phyloP scores from a whole-genome alignment of 2,888 invertebrate species.

The Drosophila paucipuncta region DNA sequence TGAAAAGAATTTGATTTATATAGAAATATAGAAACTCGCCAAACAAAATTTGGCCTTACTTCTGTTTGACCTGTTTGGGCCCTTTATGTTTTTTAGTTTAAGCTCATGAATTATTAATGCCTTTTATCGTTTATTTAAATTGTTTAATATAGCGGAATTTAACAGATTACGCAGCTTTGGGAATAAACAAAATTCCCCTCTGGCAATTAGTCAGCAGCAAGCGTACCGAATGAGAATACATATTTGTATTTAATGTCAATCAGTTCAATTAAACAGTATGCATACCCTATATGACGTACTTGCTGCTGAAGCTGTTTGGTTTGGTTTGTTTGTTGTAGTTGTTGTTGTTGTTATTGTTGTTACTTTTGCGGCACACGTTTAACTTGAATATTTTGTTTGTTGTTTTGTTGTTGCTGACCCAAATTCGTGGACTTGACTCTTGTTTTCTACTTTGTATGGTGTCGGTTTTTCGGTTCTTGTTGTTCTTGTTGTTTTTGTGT shows the following conservation, averaged over 20 bases:
- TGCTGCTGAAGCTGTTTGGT: conserved; percentile 12
- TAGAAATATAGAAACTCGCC: neutral
- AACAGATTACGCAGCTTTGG: neutral
- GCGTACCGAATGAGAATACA: conserved; percentile 22
- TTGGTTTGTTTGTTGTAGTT: conserved; percentile 10
- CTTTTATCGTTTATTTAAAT: neutral
- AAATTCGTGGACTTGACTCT: conserved; percentile 71
- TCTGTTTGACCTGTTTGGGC: neutral
- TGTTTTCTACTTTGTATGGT: conserved; percentile 65
- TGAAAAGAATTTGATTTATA: neutral
- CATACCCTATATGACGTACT: conserved; percentile 50
- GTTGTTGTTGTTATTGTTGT: conserved; percentile 12
- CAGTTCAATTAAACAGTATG: conserved; percentile 66
- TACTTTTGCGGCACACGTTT: conserved; percentile 59
- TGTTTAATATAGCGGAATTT: neutral
- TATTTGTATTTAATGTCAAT: conserved; percentile 42
- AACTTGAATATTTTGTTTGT: conserved; percentile 47
- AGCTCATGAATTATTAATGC: neutral
- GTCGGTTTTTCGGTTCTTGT: conserved; percentile 30
- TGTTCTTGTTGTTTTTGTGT: conserved; percentile 10
- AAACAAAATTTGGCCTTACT: neutral
- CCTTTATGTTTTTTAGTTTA: neutral
- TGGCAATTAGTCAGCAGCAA: conserved; percentile 55
- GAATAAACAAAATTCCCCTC: conserved; percentile 11
- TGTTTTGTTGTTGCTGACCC: conserved; percentile 54